Evolutionary conservation across 1,140 invertebrate genomes (phyloP).

Genomic region (Stenopsyche tienmushanensis): DNA sequence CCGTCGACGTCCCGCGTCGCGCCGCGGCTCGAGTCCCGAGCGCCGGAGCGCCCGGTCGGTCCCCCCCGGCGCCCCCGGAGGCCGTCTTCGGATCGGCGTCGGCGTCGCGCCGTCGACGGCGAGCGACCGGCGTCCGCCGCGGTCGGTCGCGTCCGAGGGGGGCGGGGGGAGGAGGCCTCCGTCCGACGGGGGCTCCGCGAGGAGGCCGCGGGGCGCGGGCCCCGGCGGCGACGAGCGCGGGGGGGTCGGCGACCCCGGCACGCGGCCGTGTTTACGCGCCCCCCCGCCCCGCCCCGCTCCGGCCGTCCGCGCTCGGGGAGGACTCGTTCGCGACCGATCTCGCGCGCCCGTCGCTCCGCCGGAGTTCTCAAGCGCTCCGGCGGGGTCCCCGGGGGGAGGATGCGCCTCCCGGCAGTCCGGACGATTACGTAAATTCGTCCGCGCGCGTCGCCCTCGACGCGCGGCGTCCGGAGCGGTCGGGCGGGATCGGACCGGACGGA

Average conservation of each 20-base stretch:
- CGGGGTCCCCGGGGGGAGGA: too few species aligned
- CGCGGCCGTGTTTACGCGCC: not conserved
- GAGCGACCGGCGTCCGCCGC: not conserved
- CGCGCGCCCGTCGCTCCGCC: not conserved
- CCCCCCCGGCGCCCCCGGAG: too few species aligned
- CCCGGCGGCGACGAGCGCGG: too few species aligned
- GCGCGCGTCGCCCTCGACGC: too few species aligned
- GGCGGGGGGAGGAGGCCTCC: not conserved
- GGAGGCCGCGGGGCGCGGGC: conserved; percentile 45
- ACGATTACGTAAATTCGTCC: too few species aligned
- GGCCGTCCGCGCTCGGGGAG: too few species aligned
- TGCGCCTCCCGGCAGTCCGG: not conserved
- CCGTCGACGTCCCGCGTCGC: not conserved
- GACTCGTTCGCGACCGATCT: not conserved
- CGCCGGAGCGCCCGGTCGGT: too few species aligned
- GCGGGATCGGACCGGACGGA: not conserved
- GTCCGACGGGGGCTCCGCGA: too few species aligned
- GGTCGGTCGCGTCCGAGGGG: too few species aligned
- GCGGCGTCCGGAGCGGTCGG: not conserved
- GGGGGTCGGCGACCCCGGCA: not conserved
- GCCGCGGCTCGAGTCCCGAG: too few species aligned
- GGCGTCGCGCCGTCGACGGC: not conserved
- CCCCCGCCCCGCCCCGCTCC: not conserved
- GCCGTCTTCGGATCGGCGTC: not conserved
- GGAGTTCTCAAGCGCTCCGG: not conserved